Percentiles rank a stretch among this genome's conserved stretches.
Evolutionary conservation across 2,113 vertebrate species (phyloP).

Genomic region (Sus scrofa): DNA sequence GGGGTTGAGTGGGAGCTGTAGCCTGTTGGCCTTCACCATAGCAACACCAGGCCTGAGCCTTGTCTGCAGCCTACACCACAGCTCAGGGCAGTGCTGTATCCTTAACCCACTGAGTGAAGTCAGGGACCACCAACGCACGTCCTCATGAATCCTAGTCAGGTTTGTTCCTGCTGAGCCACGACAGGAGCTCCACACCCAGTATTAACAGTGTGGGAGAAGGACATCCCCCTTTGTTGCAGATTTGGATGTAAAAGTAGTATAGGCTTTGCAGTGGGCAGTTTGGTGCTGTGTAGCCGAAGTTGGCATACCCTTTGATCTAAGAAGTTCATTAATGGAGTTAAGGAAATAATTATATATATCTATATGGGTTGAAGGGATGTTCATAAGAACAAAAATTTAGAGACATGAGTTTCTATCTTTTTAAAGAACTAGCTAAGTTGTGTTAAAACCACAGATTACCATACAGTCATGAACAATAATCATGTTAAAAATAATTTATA

Average conservation of each 20-base stretch:
- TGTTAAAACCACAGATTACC: background rate
- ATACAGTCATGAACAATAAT: conserved; percentile 1
- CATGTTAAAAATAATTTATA: background rate
- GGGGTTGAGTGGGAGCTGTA: no score
- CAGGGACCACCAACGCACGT: no score
- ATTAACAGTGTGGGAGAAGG: background rate
- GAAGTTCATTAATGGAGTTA: conserved; percentile 47
- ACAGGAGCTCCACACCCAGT: background rate
- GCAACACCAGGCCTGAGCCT: no score
- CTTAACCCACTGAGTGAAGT: no score
- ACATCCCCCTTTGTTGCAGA: background rate
- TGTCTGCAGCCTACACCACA: no score
- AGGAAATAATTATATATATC: background rate
- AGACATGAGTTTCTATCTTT: background rate
- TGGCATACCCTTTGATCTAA: background rate
- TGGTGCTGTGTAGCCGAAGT: background rate
- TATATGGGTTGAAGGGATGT: background rate
- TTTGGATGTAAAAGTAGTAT: background rate
- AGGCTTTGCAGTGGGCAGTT: background rate
- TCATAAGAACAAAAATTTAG: conserved; percentile 3
- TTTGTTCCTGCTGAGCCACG: no score
- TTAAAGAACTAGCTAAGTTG: background rate
- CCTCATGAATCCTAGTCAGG: no score
- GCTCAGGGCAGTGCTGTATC: no score
- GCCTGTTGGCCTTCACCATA: no score